These are phyloP conservation scores for Agriotes lineatus DNA, from an alignment of 2,888 invertebrate genomes.

Conservation along the genomic window DNA sequence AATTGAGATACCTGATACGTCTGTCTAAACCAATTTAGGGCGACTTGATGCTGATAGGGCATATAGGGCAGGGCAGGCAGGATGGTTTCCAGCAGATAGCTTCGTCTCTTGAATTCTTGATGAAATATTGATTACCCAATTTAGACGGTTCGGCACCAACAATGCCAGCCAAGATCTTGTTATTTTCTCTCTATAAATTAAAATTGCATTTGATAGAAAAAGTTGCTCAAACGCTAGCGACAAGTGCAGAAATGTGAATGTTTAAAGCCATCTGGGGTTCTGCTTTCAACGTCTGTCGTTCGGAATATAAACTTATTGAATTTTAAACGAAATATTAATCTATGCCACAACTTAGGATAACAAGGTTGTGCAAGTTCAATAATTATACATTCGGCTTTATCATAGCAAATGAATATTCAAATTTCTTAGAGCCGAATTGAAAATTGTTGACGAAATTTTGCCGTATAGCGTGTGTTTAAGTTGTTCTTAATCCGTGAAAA, in stretches of 20 bases:
- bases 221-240: no score
- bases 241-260: no score
- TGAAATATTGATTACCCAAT: constrained; percentile 52
- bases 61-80: constrained; percentile 31
- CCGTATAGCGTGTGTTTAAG: no score
- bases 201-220: constrained; percentile 5
- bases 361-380: not conserved
- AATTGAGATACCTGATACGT: constrained; percentile 48
- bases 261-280: no score
- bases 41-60: constrained; percentile 43
- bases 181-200: constrained; percentile 22
- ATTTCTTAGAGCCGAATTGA: constrained; percentile 10
- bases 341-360: constrained; percentile 12
- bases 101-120: constrained; percentile 50
- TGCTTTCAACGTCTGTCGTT: not conserved
- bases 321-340: constrained; percentile 6
- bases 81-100: constrained; percentile 30
- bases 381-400: constrained; percentile 27
- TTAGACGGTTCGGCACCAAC: constrained; percentile 45
- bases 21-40: constrained; percentile 46
- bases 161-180: constrained; percentile 16
- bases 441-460: constrained; percentile 13
- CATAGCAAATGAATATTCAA: constrained; percentile 26
- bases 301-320: not conserved
- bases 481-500: no score